These are phyloP conservation scores for Phenacoccus solenopsis DNA, from an alignment of 1,140 invertebrate genomes.

Conservation along the genomic window DNA sequence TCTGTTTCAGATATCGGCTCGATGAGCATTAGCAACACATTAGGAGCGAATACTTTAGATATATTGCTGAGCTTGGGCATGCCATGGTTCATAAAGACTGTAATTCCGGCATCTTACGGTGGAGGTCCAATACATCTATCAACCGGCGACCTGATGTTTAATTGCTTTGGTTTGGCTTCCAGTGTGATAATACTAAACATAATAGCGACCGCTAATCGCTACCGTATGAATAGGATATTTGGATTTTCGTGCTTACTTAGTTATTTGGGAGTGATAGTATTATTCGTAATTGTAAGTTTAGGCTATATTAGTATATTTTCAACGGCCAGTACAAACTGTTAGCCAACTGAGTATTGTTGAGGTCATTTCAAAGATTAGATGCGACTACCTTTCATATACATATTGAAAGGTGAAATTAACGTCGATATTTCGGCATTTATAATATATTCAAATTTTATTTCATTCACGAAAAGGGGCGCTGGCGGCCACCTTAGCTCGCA, in stretches of 20 bases:
- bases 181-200: constrained; percentile 26
- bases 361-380: no score
- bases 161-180: constrained; percentile 25
- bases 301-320: background rate
- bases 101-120: constrained; percentile 36
- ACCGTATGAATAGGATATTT: constrained; percentile 23
- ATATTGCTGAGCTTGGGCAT: constrained; percentile 69
- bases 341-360: no score
- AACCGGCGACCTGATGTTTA: constrained; percentile 25
- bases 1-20: constrained; percentile 54
- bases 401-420: no score
- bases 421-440: background rate
- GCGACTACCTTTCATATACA: no score
- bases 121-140: constrained; percentile 25
- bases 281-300: constrained; percentile 26
- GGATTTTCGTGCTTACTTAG: constrained; percentile 26
- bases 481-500: background rate
- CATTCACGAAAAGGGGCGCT: background rate
- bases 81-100: constrained; percentile 64
- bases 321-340: background rate
- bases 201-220: constrained; percentile 21
- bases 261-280: constrained; percentile 25
- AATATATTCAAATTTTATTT: background rate
- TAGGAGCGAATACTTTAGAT: constrained; percentile 72
- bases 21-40: constrained; percentile 70